phyloP scores from a whole-genome alignment of 2,888 invertebrate genomes.

The Anaspis maculata region DNA sequence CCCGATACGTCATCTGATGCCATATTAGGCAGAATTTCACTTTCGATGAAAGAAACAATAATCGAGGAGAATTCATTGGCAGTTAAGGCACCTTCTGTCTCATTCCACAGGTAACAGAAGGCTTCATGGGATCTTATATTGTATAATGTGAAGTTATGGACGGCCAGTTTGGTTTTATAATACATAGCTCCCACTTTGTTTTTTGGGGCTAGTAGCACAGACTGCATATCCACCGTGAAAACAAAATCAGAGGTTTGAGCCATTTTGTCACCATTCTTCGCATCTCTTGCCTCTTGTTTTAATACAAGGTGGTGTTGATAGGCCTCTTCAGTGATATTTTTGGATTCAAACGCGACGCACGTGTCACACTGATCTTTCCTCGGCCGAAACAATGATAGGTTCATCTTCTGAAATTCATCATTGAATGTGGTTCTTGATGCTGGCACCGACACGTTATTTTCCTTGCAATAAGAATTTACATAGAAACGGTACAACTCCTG shows the following conservation, averaged over 20 bases:
- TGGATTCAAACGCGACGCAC: neutral
- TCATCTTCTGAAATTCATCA: neutral
- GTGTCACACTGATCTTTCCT: neutral
- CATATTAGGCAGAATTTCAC: too few species aligned
- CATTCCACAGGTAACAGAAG: too few species aligned
- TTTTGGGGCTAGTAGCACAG: neutral
- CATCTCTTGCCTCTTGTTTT: neutral
- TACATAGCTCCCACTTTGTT: too few species aligned
- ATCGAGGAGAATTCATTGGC: too few species aligned
- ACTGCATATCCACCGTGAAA: neutral
- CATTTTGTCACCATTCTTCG: neutral
- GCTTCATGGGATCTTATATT: constrained; percentile 3
- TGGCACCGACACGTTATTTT: too few species aligned
- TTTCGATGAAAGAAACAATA: too few species aligned
- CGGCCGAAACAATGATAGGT: neutral
- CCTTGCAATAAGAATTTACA: too few species aligned
- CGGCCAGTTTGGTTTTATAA: too few species aligned
- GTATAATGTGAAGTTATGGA: too few species aligned
- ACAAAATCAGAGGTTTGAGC: neutral
- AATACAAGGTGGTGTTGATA: neutral
- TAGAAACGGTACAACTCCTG: neutral
- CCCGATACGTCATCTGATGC: too few species aligned
- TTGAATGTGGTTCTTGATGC: too few species aligned
- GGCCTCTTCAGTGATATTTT: neutral
- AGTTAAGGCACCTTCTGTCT: too few species aligned